Base-by-base conservation (phyloP, 1,140 invertebrate species). In the Calosoma granatense region DNA sequence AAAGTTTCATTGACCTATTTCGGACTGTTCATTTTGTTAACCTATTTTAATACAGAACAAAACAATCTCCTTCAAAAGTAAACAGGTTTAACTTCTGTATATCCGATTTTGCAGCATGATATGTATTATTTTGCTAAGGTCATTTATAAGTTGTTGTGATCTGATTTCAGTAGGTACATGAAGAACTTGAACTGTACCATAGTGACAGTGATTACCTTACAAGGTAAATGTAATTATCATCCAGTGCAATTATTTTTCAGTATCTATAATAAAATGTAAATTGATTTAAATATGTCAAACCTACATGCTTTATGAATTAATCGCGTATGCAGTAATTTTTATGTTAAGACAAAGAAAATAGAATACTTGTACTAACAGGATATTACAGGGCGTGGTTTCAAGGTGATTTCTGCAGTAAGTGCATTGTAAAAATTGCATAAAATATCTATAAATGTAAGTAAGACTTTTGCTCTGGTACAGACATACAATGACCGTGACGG, bases 171-270 rank as follows among this genome's bases (percentile, higher is more conserved):
- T n/a, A n/a, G n/a, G n/a, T n/a, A n/a, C n/a, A n/a, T n/a, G n/a
- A n/a, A n/a, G n/a, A n/a, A n/a, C n/a, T n/a, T n/a, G n/a, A n/a
- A n/a, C n/a, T n/a, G n/a, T n/a, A n/a, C n/a, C n/a, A n/a, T n/a
- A n/a, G n/a, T n/a, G n/a, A n/a, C n/a, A n/a, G n/a, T n/a, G n/a
- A 36, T 47, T 47, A 17, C 41, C 41, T 47, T 47, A 17, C 41
- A 47, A 47, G 41, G 41, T 47, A 47, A 47, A 47, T 17, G 41
- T 12, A 47, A 12, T 47, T 47, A 12, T 11, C 9, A 17, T n/a
- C 9, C 15, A 12, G 41, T 47, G 17, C 41, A 12, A 4, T 47
- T 47, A 47, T 47, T 11, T 9, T n/a, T 17, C 4, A 47, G 9
- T 47, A 47, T 47, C 41, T 4, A 12, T 47, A 12, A 17, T 12